Percentiles rank a stretch among this genome's conserved stretches.
Evolutionary conservation across 2,888 invertebrate genomes (phyloP).

Genomic region (Drosophila pegasa): DNA sequence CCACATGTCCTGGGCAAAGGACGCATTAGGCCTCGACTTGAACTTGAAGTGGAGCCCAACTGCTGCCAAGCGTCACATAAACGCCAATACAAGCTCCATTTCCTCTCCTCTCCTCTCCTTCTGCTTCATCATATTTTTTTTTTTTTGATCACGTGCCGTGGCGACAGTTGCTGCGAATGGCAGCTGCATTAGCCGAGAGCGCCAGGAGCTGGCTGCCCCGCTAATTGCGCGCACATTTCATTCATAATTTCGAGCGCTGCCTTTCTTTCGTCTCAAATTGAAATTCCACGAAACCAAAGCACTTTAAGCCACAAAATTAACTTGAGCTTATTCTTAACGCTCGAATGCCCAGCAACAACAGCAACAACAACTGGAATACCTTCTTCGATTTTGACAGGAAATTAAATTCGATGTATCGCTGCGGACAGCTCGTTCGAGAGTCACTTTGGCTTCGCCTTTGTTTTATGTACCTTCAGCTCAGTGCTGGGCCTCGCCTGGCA

Average conservation of each 20-base stretch:
- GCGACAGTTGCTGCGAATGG: slow-evolving; percentile 74
- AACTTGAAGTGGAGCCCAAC: slow-evolving; percentile 47
- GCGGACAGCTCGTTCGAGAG: slow-evolving; percentile 33
- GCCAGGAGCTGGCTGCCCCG: slow-evolving; percentile 13
- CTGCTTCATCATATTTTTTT: too few relatives aligned
- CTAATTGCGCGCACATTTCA: slow-evolving; percentile 71
- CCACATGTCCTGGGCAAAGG: slow-evolving; percentile 33
- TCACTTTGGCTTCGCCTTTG: slow-evolving; percentile 61
- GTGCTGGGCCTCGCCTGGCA: slow-evolving; percentile 28
- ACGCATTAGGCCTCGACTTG: slow-evolving; percentile 40
- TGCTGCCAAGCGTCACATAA: slow-evolving; percentile 54
- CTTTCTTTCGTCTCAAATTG: slow-evolving; percentile 43
- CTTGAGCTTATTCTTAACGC: slow-evolving; percentile 70
- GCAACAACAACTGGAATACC: slow-evolving; percentile 26
- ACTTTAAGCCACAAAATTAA: slow-evolving; percentile 78
- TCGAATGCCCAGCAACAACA: slow-evolving; percentile 56
- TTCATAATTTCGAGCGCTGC: slow-evolving; percentile 53
- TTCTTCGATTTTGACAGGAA: slow-evolving; percentile 81
- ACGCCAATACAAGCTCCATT: slow-evolving; percentile 14
- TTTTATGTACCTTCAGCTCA: slow-evolving; percentile 57
- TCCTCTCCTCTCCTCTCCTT: too few relatives aligned
- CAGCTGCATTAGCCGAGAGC: slow-evolving; percentile 32
- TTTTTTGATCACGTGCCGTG: slow-evolving; percentile 77
- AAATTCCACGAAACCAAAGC: slow-evolving; percentile 63
- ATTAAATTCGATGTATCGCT: slow-evolving; percentile 81